These are phyloP conservation scores for Dryobotodes eremita DNA, from an alignment of 2,888 invertebrate genomes.

Conservation along the genomic window DNA sequence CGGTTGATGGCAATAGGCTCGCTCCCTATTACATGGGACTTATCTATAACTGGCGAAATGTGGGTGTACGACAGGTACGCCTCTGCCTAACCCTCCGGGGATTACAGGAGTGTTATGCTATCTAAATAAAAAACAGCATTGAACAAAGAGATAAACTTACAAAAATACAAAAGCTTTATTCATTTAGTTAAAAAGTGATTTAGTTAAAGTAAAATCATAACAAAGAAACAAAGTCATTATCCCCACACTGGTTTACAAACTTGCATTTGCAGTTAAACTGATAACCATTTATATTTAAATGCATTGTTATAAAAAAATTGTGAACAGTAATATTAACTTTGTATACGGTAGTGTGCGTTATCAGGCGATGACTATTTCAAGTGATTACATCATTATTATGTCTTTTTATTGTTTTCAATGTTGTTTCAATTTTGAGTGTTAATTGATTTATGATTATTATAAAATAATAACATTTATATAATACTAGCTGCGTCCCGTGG, in stretches of 20 bases:
- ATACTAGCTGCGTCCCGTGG: too few relatives aligned
- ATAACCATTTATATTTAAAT: constrained; percentile 46
- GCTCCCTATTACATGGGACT: too few relatives aligned
- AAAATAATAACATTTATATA: neutral
- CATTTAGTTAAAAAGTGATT: constrained; percentile 18
- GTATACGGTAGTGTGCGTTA: constrained; percentile 60
- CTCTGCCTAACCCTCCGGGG: too few relatives aligned
- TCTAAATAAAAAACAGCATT: neutral
- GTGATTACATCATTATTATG: constrained; percentile 68
- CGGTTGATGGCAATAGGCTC: too few relatives aligned
- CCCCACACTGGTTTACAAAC: constrained; percentile 65
- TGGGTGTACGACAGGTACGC: too few relatives aligned
- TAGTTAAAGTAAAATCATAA: constrained; percentile 48
- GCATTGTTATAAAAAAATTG: constrained; percentile 67
- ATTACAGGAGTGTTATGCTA: neutral
- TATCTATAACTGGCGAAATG: too few relatives aligned
- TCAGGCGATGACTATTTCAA: constrained; percentile 68
- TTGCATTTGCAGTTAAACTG: constrained; percentile 62
- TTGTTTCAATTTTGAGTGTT: neutral
- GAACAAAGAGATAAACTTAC: constrained; percentile 4
- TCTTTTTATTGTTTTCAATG: constrained; percentile 37
- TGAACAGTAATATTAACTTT: constrained; percentile 67
- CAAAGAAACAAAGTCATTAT: constrained; percentile 73
- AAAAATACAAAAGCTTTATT: constrained; percentile 1
- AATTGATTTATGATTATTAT: constrained; percentile 1